Evolutionary conservation across 2,888 invertebrate species (phyloP).

Genomic region (Zygogramma bicolorata): DNA sequence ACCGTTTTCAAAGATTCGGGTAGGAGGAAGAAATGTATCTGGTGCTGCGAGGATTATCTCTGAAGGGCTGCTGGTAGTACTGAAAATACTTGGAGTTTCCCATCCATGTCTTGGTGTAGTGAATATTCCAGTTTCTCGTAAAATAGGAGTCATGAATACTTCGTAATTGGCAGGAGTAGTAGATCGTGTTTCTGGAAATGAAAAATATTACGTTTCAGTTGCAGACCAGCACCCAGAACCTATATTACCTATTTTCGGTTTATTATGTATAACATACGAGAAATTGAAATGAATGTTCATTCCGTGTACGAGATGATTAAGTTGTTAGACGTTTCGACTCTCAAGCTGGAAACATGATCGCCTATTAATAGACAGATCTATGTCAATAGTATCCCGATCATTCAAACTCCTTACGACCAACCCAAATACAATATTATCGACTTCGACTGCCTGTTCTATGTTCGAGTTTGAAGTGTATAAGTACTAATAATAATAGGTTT

Average conservation of each 20-base stretch:
- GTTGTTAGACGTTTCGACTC: too few species aligned
- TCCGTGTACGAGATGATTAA: too few species aligned
- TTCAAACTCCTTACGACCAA: too few species aligned
- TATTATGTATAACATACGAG: not conserved
- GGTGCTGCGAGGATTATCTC: not conserved
- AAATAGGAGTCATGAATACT: slow-evolving; percentile 32
- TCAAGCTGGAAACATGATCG: too few species aligned
- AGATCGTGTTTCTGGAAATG: slow-evolving; percentile 10
- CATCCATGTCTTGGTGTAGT: slow-evolving; percentile 17
- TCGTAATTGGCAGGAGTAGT: slow-evolving; percentile 39
- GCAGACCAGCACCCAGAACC: too few species aligned
- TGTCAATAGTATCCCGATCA: too few species aligned
- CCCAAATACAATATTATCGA: too few species aligned
- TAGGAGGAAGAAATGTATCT: not conserved
- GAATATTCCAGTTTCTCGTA: not conserved
- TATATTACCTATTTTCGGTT: not conserved
- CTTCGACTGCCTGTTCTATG: too few species aligned
- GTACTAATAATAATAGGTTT: too few species aligned
- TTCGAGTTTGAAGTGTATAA: too few species aligned
- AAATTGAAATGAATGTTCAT: too few species aligned
- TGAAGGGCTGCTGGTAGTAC: slow-evolving; percentile 1
- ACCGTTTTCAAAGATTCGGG: not conserved
- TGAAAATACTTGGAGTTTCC: not conserved
- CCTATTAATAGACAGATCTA: too few species aligned
- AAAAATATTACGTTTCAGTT: not conserved